Evolutionary conservation across 2,888 invertebrate genomes (phyloP).

Genomic region (Napeogenes sylphis): DNA sequence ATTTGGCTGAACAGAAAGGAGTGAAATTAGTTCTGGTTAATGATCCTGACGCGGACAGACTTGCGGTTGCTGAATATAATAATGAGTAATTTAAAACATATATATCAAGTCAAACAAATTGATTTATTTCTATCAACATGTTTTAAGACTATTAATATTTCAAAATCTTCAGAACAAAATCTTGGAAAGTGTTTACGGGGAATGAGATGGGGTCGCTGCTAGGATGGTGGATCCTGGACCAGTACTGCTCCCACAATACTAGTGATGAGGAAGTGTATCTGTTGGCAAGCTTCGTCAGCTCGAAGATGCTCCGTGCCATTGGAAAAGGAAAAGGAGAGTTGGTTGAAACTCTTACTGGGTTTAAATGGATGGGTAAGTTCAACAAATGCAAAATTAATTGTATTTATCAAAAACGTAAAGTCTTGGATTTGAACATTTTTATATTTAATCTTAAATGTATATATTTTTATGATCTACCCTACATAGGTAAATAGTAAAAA

Average conservation of each 20-base stretch:
- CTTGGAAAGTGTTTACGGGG: slow-evolving; percentile 94
- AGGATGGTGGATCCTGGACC: slow-evolving; percentile 93
- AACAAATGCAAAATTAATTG: background rate
- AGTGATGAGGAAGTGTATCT: slow-evolving; percentile 83
- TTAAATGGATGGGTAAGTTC: slow-evolving; percentile 97
- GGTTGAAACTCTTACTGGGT: slow-evolving; percentile 96
- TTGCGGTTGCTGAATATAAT: slow-evolving; percentile 93
- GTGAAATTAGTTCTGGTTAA: slow-evolving; percentile 92
- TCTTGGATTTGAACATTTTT: no score
- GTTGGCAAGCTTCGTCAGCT: slow-evolving; percentile 96
- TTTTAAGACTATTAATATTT: no score
- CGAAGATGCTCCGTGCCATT: slow-evolving; percentile 93
- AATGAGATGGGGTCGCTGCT: slow-evolving; percentile 96
- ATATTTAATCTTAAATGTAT: no score
- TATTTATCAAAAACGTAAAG: background rate
- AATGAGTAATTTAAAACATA: slow-evolving; percentile 60
- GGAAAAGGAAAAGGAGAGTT: slow-evolving; percentile 86
- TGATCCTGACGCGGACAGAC: slow-evolving; percentile 98
- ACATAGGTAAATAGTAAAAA: no score
- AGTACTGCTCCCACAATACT: slow-evolving; percentile 67
- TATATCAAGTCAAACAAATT: background rate
- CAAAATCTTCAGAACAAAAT: slow-evolving; percentile 40
- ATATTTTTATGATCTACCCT: no score
- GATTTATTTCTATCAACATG: no score
- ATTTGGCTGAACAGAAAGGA: slow-evolving; percentile 84